These are phyloP conservation scores for Drosophila melanosoma DNA, from an alignment of 2,888 invertebrate genomes.

Conservation along the genomic window DNA sequence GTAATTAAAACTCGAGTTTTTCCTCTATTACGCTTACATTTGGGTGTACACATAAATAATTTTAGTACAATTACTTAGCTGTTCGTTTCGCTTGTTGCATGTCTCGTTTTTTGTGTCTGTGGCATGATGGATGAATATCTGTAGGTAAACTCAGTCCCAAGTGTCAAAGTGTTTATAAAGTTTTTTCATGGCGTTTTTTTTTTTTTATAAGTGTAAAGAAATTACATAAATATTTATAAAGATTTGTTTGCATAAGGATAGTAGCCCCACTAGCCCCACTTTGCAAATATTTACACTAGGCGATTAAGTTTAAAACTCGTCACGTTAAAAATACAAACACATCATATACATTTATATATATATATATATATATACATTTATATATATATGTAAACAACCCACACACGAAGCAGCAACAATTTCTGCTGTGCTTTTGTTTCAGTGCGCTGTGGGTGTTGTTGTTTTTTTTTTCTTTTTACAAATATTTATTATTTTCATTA, in stretches of 20 bases:
- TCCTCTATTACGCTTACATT: conserved; percentile 48
- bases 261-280: neutral
- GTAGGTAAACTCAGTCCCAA: conserved; percentile 36
- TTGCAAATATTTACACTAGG: neutral
- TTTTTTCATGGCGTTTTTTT: neutral
- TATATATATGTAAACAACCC: conserved; percentile 7
- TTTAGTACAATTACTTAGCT: conserved; percentile 55
- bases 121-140: neutral
- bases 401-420: conserved; percentile 22
- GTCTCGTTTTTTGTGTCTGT: conserved; percentile 48
- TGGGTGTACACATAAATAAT: conserved; percentile 47
- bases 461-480: conserved; percentile 29
- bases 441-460: conserved; percentile 57
- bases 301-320: neutral
- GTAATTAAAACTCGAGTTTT: conserved; percentile 70
- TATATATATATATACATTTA: neutral
- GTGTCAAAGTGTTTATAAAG: conserved; percentile 42
- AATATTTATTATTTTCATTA: conserved; percentile 64
- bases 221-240: neutral
- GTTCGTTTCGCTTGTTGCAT: conserved; percentile 58
- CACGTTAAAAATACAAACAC: conserved; percentile 1
- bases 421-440: conserved; percentile 22
- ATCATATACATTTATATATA: neutral
- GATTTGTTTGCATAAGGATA: neutral
- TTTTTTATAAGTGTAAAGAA: neutral